Evolutionary conservation across 2,113 vertebrate genomes (phyloP), one percentile per base, ranked within the genome.

Genomic region (Semnopithecus entellus): DNA sequence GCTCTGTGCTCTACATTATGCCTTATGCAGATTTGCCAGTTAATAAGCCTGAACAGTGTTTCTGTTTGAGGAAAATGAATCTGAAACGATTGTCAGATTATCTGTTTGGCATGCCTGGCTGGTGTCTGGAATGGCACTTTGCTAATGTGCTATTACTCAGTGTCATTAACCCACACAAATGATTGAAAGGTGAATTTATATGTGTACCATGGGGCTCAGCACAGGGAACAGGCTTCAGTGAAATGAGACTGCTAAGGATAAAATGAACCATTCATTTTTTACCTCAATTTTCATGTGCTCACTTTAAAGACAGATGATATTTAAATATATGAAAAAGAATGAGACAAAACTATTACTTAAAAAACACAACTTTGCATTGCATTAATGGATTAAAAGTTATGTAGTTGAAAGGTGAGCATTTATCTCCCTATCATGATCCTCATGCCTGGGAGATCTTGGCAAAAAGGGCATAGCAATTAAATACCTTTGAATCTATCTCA

Each of bases 131-230:
- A 98, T 98, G 99, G 98, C 98, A 99, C 97, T 98, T 97, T 88
- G 96, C 98, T 99, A 99, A 99, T 99, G 99, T 97, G 98, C 98
- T 98, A 98, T 99, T 99, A 99, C 98, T 99, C 99, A 99, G 98
- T 99, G 98, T 99, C 98, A 98, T 99, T 99, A 99, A 98, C 98
- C 98, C 97, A 1, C 92, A 94, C 97, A 96, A n/a, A 98, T 98
- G 99, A 99, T 98, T 98, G 98, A 99, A 99, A 99, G 99, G 98
- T 99, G 98, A 98, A 98, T 98, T 98, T 97, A 57, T 98, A 97
- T 98, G 98, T 98, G 97, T 98, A 98, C 95, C 97, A 11, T 64
- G 97, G 98, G 95, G 88, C 96, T 98, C 13, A 18, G 96, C 97
- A 70, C 95, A 97, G 96, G 98, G 72, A 98, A 91, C 30, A 80